Evolutionary conservation across 2,113 vertebrate genomes (phyloP), one percentile per base, ranked within the genome.

Genomic region (Mormyrus lacerda): DNA sequence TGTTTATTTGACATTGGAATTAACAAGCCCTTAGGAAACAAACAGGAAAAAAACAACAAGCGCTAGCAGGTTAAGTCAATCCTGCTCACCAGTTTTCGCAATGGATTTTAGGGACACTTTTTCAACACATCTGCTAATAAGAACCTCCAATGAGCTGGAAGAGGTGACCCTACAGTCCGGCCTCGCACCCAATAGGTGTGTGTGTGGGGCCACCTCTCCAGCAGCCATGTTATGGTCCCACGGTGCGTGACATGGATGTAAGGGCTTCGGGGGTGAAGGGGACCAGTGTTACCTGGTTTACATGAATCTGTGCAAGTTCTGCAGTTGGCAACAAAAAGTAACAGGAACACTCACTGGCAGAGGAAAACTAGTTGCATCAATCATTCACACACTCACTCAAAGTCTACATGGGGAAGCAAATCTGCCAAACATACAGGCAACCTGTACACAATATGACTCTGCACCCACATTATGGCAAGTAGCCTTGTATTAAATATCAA

Each of bases 301-400:
- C 85, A 82, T 83, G 58, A 91, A 93, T 92, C 83, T 92, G 92
- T 94, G 93, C 93, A 92, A 91, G 91, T 92, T 89, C 91, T 92
- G 90, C 93, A 89, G 90, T 91, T 51, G 61, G 88, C 73, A 73
- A 86, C 90, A 84, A 91, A 69, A 69, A 31, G 1, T 65, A 31
- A 61, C 91, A 89, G 86, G 21, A 82, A 82, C 35, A 82, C 9
- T 82, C 76, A 82, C 76, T 45, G 42, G 76, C 35, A 42, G 76
- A 19, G 17, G 31, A 82, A 45, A 35, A 73, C 65, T 13, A 10
- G 65, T 73, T 21, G 4, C 21, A 61, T 61, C 55, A n/a, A 82
- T 82, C 17, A 44, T 39, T 19, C 76, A 82, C 5, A 6, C 31
- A 19, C 5, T 76, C 79, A 84, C 47, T 50, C 84, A 27, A 48